phyloP scores from a whole-genome alignment of 2,797 vertebrate species.

The Sardinella longiceps region DNA sequence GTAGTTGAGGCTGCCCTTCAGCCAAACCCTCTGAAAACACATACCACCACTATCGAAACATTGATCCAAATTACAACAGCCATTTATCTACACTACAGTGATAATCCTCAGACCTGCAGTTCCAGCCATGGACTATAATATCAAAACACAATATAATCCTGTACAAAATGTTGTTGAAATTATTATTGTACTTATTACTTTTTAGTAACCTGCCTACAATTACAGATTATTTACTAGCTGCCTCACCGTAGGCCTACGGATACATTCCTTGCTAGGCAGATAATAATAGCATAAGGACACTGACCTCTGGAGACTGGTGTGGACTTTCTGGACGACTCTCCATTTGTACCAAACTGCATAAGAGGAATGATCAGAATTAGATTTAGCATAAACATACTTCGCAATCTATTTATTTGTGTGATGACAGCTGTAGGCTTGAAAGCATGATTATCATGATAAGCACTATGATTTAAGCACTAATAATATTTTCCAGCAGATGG shows the following conservation, averaged over 20 bases:
- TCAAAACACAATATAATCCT: no score
- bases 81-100: no score
- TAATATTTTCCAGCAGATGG: background rate
- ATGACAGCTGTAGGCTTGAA: background rate
- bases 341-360: constrained; percentile 34
- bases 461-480: background rate
- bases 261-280: no score
- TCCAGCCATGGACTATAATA: no score
- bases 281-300: constrained; percentile 33
- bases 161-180: no score
- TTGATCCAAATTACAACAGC: no score
- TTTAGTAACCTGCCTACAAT: no score
- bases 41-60: background rate
- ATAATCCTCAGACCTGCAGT: no score
- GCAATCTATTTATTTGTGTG: background rate
- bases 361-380: background rate
- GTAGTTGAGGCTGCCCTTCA: background rate
- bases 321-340: constrained; percentile 47
- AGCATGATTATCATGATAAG: background rate
- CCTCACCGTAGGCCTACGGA: no score
- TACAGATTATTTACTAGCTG: no score
- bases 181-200: no score
- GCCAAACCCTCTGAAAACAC: constrained; percentile 10
- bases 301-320: constrained; percentile 32
- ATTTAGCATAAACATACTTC: constrained; percentile 29